These are phyloP conservation scores for Muntiacus reevesi DNA, from an alignment of 2,113 vertebrate genomes.

Conservation along the genomic window DNA sequence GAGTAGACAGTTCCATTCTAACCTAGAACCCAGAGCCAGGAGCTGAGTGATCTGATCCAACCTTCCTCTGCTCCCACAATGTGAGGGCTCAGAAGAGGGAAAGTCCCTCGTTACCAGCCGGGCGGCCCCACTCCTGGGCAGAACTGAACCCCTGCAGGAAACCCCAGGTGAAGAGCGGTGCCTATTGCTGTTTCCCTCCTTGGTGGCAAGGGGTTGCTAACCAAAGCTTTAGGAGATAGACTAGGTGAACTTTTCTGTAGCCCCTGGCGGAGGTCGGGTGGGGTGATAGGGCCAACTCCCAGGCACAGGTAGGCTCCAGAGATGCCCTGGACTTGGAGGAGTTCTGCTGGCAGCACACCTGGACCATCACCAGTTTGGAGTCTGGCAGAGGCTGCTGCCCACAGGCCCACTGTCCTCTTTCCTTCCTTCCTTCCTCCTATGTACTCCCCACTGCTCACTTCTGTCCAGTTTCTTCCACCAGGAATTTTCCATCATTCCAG, in stretches of 20 bases:
- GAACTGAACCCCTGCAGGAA: background rate
- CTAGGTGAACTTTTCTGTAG: background rate
- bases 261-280: accelerated
- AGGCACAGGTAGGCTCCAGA: background rate
- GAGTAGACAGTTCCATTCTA: background rate
- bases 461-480: background rate
- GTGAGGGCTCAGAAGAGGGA: background rate
- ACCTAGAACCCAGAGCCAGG: background rate
- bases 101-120: background rate
- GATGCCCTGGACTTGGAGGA: background rate
- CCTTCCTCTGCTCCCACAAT: background rate
- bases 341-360: background rate
- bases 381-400: background rate
- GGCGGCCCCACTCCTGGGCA: background rate
- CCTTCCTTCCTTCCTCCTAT: background rate
- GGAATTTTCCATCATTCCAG: background rate
- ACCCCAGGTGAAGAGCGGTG: background rate
- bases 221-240: background rate
- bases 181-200: background rate
- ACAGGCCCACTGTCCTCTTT: background rate
- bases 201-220: background rate
- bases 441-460: background rate
- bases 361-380: background rate
- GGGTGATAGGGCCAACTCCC: background rate
- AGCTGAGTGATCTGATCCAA: background rate